Percentiles rank a stretch among this genome's conserved stretches.
Evolutionary conservation across 2,888 invertebrate species (phyloP).

Genomic region (Luperina testacea): DNA sequence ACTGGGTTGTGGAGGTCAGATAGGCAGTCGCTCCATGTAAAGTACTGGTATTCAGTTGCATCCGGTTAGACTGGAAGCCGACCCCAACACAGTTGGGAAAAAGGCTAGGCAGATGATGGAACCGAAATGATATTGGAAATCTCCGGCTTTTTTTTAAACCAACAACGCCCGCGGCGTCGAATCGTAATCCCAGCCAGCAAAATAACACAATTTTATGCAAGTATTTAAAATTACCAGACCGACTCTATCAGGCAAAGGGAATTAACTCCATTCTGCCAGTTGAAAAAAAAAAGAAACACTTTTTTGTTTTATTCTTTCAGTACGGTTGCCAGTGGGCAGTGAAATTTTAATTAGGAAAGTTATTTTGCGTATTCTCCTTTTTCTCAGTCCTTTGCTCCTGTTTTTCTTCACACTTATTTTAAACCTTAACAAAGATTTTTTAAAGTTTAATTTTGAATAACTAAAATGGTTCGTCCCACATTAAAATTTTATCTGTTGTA

Average conservation of each 20-base stretch:
- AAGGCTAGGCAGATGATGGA: not conserved
- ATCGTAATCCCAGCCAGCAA: conserved; percentile 20
- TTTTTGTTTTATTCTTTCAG: conserved; percentile 73
- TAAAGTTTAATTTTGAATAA: conserved; percentile 40
- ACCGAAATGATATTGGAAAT: not conserved
- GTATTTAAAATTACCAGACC: conserved; percentile 63
- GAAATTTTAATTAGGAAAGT: conserved; percentile 85
- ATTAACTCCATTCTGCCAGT: conserved; percentile 73
- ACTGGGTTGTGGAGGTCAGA: too few species aligned
- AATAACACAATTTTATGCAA: conserved; percentile 48
- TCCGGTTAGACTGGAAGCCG: too few species aligned
- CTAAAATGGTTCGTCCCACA: conserved; percentile 20
- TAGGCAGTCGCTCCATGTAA: too few species aligned
- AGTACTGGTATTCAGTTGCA: too few species aligned
- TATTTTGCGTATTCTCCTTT: conserved; percentile 73
- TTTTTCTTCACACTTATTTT: conserved; percentile 34
- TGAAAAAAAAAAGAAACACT: conserved; percentile 63
- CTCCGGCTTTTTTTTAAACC: conserved; percentile 13
- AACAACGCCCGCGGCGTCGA: not conserved
- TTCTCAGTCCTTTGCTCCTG: conserved; percentile 62
- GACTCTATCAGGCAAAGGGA: conserved; percentile 70
- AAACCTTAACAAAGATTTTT: conserved; percentile 17
- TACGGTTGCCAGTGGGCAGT: conserved; percentile 75
- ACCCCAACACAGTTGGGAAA: too few species aligned
- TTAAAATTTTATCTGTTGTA: conserved; percentile 68